Evolutionary conservation across 2,797 vertebrate species (phyloP).

Genomic region (Masticophis lateralis): DNA sequence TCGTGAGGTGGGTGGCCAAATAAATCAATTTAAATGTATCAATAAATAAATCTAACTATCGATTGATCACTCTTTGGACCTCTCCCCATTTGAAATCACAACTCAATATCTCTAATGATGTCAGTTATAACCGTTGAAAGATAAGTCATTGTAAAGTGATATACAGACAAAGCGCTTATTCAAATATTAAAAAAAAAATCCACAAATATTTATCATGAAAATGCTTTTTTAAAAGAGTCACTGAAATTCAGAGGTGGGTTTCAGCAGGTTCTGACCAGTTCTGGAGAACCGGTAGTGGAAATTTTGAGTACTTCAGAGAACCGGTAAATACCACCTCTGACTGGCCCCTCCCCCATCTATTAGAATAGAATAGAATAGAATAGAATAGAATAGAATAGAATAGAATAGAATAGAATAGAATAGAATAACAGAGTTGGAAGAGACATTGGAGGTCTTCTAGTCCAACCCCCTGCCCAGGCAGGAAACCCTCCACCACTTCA

Average conservation of each 20-base stretch:
- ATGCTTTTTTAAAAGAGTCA: constrained; percentile 4
- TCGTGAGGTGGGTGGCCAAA: neutral
- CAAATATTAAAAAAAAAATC: neutral
- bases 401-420: too few species aligned
- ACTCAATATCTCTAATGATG: constrained; percentile 44
- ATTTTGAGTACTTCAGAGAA: too few species aligned
- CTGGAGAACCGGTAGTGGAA: too few species aligned
- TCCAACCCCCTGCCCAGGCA: too few species aligned
- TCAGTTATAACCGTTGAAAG: constrained; percentile 42
- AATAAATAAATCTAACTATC: constrained; percentile 29
- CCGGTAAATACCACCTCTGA: too few species aligned
- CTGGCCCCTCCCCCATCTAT: too few species aligned
- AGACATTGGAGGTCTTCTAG: too few species aligned
- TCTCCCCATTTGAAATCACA: constrained; percentile 26
- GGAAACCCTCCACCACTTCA: too few species aligned
- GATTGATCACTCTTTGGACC: constrained; percentile 45
- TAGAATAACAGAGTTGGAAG: too few species aligned
- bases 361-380: too few species aligned
- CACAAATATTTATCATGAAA: constrained; percentile 1
- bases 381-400: too few species aligned
- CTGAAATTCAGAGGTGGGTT: neutral
- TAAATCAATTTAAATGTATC: constrained; percentile 1
- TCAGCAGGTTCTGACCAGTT: too few species aligned
- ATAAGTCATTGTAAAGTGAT: neutral
- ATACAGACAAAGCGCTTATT: neutral